These are phyloP conservation scores for Zoroaster sp. DNA, from an alignment of 53 echinoderm and acorn worm genomes.

Conservation along the genomic window DNA sequence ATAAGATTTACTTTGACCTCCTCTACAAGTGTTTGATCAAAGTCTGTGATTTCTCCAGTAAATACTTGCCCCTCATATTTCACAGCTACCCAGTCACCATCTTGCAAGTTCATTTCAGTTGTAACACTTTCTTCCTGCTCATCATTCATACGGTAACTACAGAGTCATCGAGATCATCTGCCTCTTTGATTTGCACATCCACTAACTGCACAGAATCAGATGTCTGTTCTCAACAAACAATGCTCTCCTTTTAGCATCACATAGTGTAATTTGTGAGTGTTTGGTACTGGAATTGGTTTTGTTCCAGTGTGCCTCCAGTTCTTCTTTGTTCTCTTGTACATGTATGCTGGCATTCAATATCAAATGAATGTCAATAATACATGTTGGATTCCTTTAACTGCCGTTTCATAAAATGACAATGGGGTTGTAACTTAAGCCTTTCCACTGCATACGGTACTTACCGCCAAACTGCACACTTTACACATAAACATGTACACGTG, in stretches of 20 bases:
- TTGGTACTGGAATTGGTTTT: background rate
- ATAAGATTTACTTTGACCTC: background rate
- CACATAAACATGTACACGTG: too few species aligned
- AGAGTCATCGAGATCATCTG: background rate
- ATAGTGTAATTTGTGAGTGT: background rate
- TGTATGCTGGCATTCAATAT: background rate
- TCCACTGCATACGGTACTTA: background rate
- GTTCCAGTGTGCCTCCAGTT: background rate
- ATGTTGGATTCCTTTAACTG: background rate
- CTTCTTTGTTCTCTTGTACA: background rate
- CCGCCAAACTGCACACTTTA: background rate
- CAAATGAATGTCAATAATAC: background rate
- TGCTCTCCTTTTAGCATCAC: background rate
- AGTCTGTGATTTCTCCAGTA: background rate
- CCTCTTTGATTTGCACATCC: background rate
- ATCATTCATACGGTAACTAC: background rate
- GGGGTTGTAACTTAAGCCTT: background rate
- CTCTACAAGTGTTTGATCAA: background rate
- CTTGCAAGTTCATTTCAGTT: background rate
- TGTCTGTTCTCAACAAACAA: background rate
- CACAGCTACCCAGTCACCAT: background rate
- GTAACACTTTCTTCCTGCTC: background rate
- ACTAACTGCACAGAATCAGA: background rate
- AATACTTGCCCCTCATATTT: background rate
- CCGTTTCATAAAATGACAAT: background rate